phyloP scores from a whole-genome alignment of 1,140 invertebrate species.

The Aphaenogaster floridana region DNA sequence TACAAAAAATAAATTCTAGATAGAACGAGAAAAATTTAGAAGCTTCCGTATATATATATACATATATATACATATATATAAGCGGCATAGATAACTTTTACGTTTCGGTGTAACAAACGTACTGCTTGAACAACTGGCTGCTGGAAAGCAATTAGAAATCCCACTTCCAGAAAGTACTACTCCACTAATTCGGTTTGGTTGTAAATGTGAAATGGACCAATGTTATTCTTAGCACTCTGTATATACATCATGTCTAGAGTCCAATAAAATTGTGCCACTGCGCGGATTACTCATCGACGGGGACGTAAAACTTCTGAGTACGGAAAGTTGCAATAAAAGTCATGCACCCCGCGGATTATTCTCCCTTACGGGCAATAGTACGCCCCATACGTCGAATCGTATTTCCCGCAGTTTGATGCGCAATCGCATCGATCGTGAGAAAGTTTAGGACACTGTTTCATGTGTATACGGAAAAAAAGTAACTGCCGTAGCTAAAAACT shows the following conservation, averaged over 20 bases:
- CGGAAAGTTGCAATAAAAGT: conserved; percentile 64
- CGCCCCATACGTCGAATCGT: neutral
- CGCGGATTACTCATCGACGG: conserved; percentile 63
- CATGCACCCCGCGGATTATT: conserved; percentile 52
- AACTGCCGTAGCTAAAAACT: no score
- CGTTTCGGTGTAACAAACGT: neutral
- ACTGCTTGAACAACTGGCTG: neutral
- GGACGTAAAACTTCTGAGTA: conserved; percentile 37
- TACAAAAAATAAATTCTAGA: neutral
- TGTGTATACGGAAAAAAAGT: no score
- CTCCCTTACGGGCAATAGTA: neutral
- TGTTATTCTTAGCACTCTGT: neutral
- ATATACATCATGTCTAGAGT: neutral
- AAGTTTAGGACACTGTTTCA: neutral
- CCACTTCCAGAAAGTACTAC: neutral
- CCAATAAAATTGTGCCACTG: conserved; percentile 38
- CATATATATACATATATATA: no score
- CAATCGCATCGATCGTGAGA: conserved; percentile 20
- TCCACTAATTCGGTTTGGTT: neutral
- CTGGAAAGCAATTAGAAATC: neutral
- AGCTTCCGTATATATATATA: no score
- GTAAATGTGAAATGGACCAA: neutral
- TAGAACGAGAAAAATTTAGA: neutral
- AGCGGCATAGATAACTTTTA: neutral
- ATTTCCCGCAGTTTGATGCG: conserved; percentile 43